Evolutionary conservation across 2,888 invertebrate genomes (phyloP).

Genomic region (Nipponacmea schrenckii): DNA sequence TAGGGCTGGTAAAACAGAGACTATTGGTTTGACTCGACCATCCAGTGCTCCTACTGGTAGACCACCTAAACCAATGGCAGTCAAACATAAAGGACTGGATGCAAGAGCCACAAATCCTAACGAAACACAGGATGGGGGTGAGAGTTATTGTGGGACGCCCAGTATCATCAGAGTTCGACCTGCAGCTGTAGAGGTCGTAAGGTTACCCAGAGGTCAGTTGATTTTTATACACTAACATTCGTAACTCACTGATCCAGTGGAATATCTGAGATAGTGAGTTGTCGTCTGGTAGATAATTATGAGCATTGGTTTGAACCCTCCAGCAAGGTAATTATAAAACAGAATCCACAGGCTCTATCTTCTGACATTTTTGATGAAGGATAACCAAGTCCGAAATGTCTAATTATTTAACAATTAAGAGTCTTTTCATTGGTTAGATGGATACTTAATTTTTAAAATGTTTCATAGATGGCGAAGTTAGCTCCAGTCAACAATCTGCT

Average conservation of each 20-base stretch:
- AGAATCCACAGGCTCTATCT: no score
- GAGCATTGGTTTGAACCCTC: no score
- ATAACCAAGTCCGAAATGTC: no score
- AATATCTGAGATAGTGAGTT: no score
- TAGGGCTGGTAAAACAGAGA: neutral
- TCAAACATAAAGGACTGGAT: neutral
- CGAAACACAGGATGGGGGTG: neutral
- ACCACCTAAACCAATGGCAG: neutral
- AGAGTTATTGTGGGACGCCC: constrained; percentile 21
- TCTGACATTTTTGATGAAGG: no score
- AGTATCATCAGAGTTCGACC: constrained; percentile 30
- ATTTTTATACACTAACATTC: no score
- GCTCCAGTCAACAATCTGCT: neutral
- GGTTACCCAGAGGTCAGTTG: constrained; percentile 31
- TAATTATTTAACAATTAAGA: no score
- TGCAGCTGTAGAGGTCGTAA: constrained; percentile 31
- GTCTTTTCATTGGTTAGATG: no score
- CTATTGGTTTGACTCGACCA: neutral
- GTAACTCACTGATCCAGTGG: no score
- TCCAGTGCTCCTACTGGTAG: neutral
- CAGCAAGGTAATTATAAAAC: no score
- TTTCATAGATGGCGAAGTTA: neutral
- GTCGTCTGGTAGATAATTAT: no score
- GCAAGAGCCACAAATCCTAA: neutral
- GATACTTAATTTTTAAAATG: no score